Evolutionary conservation across 2,888 invertebrate genomes (phyloP).

Genomic region (Fragum whitleyi): DNA sequence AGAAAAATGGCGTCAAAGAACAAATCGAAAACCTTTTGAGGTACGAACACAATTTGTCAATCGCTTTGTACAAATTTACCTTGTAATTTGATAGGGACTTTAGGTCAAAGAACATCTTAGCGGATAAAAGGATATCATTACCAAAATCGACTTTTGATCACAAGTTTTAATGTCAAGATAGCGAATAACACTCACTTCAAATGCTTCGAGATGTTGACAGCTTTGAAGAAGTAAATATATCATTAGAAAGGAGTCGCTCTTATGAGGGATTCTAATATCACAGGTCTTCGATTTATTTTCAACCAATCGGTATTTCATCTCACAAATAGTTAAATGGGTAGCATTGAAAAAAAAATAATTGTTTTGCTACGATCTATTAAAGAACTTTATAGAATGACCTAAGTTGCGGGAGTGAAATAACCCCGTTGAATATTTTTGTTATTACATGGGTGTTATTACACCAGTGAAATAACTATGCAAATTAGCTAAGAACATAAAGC

Average conservation of each 20-base stretch:
- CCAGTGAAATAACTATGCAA: no score
- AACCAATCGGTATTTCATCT: no score
- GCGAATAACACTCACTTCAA: conserved; percentile 10
- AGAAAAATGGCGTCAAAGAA: background rate
- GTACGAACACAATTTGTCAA: background rate
- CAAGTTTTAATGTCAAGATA: conserved; percentile 24
- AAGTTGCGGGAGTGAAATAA: no score
- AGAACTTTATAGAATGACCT: no score
- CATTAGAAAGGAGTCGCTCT: background rate
- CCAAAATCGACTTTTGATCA: conserved; percentile 27
- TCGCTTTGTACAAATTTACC: conserved; percentile 16
- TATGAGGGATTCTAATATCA: no score
- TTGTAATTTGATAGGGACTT: conserved; percentile 14
- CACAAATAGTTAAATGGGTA: no score
- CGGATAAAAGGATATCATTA: conserved; percentile 19
- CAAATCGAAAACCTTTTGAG: conserved; percentile 15
- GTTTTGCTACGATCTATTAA: no score
- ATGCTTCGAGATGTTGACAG: background rate
- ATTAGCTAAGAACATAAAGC: no score
- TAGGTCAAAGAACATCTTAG: conserved; percentile 13
- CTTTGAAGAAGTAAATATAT: background rate
- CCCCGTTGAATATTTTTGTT: no score
- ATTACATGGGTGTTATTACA: no score
- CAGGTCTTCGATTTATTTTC: no score
- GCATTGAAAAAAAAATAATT: no score